Conservation (phyloP, 2,797 vertebrate genomes). For the Takifugu rubripes region DNA sequence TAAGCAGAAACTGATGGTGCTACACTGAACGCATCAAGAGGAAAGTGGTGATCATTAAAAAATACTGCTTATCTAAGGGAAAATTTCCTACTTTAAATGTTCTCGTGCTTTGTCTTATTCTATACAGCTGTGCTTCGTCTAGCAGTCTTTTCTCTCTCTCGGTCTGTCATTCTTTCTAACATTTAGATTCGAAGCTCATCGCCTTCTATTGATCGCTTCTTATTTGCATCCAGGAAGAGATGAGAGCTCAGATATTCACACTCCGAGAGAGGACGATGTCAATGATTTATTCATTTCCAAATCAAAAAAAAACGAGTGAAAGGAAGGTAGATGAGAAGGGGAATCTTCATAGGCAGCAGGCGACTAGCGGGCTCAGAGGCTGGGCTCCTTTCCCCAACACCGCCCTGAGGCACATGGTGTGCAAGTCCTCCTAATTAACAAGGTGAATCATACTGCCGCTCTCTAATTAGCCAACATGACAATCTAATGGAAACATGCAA, state of each 20-base stretch:
- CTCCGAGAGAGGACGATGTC: constrained; percentile 87
- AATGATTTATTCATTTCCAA: constrained; percentile 99
- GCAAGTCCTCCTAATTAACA: constrained; percentile 99
- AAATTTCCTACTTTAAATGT: constrained; percentile 76
- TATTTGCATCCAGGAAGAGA: constrained; percentile 96
- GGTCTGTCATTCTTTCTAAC: constrained; percentile 56
- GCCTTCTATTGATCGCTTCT: constrained; percentile 93
- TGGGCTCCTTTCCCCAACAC: constrained; percentile 81
- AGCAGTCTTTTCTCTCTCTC: constrained; percentile 60
- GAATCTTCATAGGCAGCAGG: constrained; percentile 92
- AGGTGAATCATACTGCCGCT: constrained; percentile 98
- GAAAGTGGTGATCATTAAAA: constrained; percentile 72
- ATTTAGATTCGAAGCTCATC: constrained; percentile 82
- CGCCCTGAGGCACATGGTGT: constrained; percentile 87
- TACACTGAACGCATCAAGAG: constrained; percentile 32
- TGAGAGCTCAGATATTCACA: constrained; percentile 92
- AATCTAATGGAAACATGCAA: constrained; percentile 94
- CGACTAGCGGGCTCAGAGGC: constrained; percentile 89
- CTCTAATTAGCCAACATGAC: constrained; percentile 99
- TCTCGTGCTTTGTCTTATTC: constrained; percentile 69
- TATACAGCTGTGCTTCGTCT: constrained; percentile 59
- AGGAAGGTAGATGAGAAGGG: constrained; percentile 96
- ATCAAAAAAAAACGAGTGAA: constrained; percentile 84
- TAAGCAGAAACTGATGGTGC: constrained; percentile 62
- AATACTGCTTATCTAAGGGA: constrained; percentile 78